Conservation (phyloP, 2,888 invertebrate genomes). For the Acrobasis suavella region DNA sequence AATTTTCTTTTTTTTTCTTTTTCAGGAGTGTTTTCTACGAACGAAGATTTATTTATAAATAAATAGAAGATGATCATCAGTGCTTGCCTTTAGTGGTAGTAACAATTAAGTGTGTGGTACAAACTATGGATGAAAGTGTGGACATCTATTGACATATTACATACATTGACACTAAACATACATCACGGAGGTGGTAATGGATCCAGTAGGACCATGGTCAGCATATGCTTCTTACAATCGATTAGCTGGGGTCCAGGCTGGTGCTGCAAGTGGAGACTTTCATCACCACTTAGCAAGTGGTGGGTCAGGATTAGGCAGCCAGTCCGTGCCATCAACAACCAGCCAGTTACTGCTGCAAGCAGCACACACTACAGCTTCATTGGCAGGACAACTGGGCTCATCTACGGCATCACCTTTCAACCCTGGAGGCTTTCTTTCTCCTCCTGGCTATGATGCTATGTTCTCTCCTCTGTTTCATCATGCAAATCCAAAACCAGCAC, state of each 20-base stretch:
- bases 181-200: constrained; percentile 86
- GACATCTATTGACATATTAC: constrained; percentile 76
- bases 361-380: constrained; percentile 82
- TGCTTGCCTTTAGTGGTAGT: constrained; percentile 64
- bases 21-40: constrained; percentile 68
- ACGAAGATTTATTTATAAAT: constrained; percentile 52
- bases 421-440: constrained; percentile 88
- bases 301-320: constrained; percentile 76
- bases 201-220: constrained; percentile 95
- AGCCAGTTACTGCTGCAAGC: constrained; percentile 87
- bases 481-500: constrained; percentile 88
- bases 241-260: constrained; percentile 87
- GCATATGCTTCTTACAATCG: constrained; percentile 92
- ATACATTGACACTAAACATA: constrained; percentile 66
- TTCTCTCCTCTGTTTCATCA: constrained; percentile 92
- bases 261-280: constrained; percentile 85
- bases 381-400: constrained; percentile 84
- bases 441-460: constrained; percentile 90
- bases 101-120: constrained; percentile 60
- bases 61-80: constrained; percentile 58
- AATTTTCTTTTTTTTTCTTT: constrained; percentile 54
- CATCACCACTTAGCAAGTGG: constrained; percentile 86
- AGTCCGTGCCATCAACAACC: constrained; percentile 84
- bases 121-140: constrained; percentile 82
- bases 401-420: constrained; percentile 85